phyloP scores from a whole-genome alignment of 1,140 invertebrate genomes.

The Heliothis subflexa region DNA sequence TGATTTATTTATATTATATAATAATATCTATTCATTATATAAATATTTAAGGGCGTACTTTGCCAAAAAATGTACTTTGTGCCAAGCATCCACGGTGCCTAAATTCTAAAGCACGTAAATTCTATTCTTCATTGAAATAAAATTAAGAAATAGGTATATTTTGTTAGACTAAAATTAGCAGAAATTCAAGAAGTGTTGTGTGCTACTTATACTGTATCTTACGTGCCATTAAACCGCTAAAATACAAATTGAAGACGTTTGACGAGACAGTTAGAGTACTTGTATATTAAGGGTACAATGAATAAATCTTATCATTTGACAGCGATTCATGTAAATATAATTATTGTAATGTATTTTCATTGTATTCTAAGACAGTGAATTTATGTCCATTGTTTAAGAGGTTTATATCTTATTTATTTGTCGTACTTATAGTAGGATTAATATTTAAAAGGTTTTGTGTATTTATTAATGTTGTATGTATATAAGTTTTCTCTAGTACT shows the following conservation, averaged over 20 bases:
- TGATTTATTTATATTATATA: slow-evolving; percentile 43
- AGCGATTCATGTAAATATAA: slow-evolving; percentile 37
- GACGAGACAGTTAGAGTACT: slow-evolving; percentile 17
- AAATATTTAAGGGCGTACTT: slow-evolving; percentile 13
- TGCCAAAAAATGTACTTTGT: slow-evolving; percentile 37
- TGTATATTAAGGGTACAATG: slow-evolving; percentile 30
- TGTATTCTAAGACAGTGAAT: slow-evolving; percentile 61
- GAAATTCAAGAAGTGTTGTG: slow-evolving; percentile 28
- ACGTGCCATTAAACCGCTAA: slow-evolving; percentile 37
- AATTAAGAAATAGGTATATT: slow-evolving; percentile 41
- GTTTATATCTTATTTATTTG: slow-evolving; percentile 70
- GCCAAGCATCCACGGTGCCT: slow-evolving; percentile 40
- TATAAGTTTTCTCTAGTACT: slow-evolving; percentile 64
- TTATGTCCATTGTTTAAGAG: slow-evolving; percentile 70
- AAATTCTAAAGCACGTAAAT: slow-evolving; percentile 28
- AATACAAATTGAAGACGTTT: slow-evolving; percentile 33
- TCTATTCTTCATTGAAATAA: slow-evolving; percentile 23
- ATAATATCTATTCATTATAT: slow-evolving; percentile 43
- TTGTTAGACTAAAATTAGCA: slow-evolving; percentile 33
- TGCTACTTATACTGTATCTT: slow-evolving; percentile 20
- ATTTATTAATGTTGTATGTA: slow-evolving; percentile 70
- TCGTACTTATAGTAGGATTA: slow-evolving; percentile 64
- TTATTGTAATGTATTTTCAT: slow-evolving; percentile 61
- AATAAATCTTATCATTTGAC: slow-evolving; percentile 28
- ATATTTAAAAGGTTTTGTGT: slow-evolving; percentile 66